These are phyloP conservation scores for Oostethus manadensis DNA, from an alignment of 2,113 vertebrate genomes.

Conservation along the genomic window DNA sequence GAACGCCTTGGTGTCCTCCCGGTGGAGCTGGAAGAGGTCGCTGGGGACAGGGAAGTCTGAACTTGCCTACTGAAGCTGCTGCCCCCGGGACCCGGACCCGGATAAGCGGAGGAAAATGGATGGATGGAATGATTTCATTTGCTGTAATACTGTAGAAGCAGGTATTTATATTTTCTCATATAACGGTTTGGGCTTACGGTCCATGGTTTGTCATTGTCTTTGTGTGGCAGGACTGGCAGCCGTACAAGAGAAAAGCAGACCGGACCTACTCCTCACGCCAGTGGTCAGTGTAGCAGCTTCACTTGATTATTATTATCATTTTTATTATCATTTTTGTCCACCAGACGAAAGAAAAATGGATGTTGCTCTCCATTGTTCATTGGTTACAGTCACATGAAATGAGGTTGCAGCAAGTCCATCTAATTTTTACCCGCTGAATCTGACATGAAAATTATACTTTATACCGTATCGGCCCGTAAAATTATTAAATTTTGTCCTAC, in stretches of 20 bases:
- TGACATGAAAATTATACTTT: no score
- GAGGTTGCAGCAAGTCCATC: neutral
- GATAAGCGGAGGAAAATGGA: no score
- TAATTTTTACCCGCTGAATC: neutral
- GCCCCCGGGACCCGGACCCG: no score
- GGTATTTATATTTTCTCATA: neutral
- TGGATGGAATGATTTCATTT: no score
- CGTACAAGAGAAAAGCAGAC: neutral
- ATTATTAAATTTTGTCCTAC: neutral
- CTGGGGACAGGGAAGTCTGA: no score
- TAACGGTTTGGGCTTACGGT: neutral
- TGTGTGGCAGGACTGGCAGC: neutral
- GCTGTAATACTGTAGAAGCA: no score
- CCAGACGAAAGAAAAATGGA: neutral
- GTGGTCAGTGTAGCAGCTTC: neutral
- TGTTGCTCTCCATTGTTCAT: neutral
- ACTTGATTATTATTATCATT: constrained; percentile 4
- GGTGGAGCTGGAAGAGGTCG: no score
- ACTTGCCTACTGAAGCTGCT: no score
- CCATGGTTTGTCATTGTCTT: neutral
- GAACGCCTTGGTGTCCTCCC: no score
- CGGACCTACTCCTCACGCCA: neutral
- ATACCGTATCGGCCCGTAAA: no score
- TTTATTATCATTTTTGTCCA: constrained; percentile 3
- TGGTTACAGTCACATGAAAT: neutral